phyloP scores from a whole-genome alignment of 2,888 invertebrate species.

The Hypercompe scribonia region DNA sequence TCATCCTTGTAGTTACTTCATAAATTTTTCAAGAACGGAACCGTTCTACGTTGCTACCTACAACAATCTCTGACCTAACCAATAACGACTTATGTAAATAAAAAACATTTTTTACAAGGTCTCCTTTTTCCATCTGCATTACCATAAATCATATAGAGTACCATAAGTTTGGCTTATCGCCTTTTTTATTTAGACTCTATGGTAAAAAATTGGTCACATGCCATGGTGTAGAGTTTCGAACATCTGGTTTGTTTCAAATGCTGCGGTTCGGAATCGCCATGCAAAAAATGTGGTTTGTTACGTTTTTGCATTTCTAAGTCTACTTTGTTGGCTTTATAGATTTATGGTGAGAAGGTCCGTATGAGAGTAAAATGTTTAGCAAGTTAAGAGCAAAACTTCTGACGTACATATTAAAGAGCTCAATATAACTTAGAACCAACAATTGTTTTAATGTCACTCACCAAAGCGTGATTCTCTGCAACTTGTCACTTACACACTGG shows the following conservation, averaged over 20 bases:
- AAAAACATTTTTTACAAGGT: constrained; percentile 23
- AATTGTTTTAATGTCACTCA: neutral
- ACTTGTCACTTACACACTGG: neutral
- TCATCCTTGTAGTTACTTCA: neutral
- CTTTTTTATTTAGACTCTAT: constrained; percentile 34
- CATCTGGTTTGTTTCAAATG: constrained; percentile 62
- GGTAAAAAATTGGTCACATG: constrained; percentile 65
- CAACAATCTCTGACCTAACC: constrained; percentile 17
- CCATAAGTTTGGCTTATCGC: constrained; percentile 58
- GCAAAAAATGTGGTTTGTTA: constrained; percentile 7
- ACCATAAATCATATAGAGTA: constrained; percentile 67
- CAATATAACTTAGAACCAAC: neutral
- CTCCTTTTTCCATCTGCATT: constrained; percentile 52
- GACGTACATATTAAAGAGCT: too few species aligned
- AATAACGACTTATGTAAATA: constrained; percentile 13
- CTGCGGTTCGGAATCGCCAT: constrained; percentile 7
- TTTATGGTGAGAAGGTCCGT: neutral
- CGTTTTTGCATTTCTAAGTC: constrained; percentile 9
- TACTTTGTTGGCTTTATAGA: constrained; percentile 16
- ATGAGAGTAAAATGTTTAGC: neutral
- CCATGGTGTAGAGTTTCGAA: constrained; percentile 64
- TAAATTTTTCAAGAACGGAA: neutral
- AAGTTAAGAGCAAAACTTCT: neutral
- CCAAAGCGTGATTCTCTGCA: neutral
- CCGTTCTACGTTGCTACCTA: constrained; percentile 15